Base-by-base conservation (phyloP, 2,888 invertebrate genomes). In the Scaptomyza caliginosa region DNA sequence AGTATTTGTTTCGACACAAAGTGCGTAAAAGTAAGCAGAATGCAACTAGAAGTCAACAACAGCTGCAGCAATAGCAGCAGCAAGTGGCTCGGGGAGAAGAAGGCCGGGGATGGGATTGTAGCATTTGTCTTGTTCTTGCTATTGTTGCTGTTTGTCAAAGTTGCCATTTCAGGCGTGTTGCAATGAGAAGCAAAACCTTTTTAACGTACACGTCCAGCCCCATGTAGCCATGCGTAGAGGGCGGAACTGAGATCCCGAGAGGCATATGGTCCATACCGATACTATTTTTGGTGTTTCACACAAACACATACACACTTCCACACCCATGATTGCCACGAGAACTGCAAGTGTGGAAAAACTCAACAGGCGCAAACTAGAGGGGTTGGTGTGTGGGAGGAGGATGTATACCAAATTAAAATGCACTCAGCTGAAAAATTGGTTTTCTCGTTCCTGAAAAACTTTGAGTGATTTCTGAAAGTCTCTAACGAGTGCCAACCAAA, bases 401-500 rank as follows among this genome's bases (percentile, higher is more conserved):
- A 67, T 67, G 85, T 81, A 74, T 85, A 89, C 88, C 85, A 89
- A 91, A 91, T 90, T 90, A 91, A 91, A 90, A 90, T 89, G 86
- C 90, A 88, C 89, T 91, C 89, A 91, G 83, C 88, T 91, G 91
- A 90, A 90, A 91, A 91, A 91, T 91, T 91, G 89, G 87, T 90
- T 91, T 81, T 89, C 83, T 82, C 79, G 79, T 78, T 80, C 71
- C 84, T 77, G 74, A 74, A 71, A 86, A 79, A 86, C 78, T 85
- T 86, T 80, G 76, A 80, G 79, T 80, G 76, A 83, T 81, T 75
- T 78, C 71, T 79, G 88, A 84, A 85, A 84, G 83, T 83, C 63
- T 81, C 73, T 72, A 68, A 80, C 73, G 71, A 83, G 63, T 75
- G 56, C 56, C 62, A 34, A 21, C 42, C 63, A 63, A 59, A 11